Conservation (phyloP, 2,797 vertebrate species). For the Xenentodon cancila region DNA sequence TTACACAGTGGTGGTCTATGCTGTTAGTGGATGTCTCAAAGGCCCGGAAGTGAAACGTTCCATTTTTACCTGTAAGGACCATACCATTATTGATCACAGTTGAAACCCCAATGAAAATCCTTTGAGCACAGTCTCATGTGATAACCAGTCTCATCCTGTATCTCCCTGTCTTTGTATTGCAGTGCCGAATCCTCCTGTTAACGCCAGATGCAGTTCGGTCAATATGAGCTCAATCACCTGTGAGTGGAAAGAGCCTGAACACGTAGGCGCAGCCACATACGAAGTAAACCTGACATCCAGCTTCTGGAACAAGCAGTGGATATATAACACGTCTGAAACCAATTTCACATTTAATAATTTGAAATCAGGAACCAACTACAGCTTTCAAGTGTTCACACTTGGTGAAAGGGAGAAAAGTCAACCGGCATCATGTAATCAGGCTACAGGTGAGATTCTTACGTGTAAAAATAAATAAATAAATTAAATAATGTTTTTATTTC, state of each 20-base stretch:
- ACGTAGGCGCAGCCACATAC: rapidly evolving
- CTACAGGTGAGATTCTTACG: conserved; percentile 58
- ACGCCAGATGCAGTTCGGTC: rapidly evolving
- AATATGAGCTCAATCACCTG: not conserved
- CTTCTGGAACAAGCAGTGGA: not conserved
- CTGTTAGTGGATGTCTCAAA: rapidly evolving
- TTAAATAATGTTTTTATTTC: no score
- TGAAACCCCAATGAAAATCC: no score
- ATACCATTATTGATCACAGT: no score
- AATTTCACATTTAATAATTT: rapidly evolving
- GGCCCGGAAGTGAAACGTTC: rapidly evolving
- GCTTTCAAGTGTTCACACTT: not conserved
- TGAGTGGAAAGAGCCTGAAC: not conserved
- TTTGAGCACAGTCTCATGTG: no score
- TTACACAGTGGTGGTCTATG: conserved; percentile 47
- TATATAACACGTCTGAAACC: rapidly evolving
- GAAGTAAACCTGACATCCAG: rapidly evolving
- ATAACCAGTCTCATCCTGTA: not conserved
- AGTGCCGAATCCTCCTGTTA: conserved; percentile 27
- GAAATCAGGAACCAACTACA: conserved; percentile 48
- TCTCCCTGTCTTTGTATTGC: conserved; percentile 19
- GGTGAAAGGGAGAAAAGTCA: rapidly evolving
- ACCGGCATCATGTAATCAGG: rapidly evolving
- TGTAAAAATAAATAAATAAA: not conserved
- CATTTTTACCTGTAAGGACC: conserved; percentile 64